These are phyloP conservation scores for Leptinotarsa tumamoca DNA, from an alignment of 2,888 invertebrate species.

Conservation along the genomic window DNA sequence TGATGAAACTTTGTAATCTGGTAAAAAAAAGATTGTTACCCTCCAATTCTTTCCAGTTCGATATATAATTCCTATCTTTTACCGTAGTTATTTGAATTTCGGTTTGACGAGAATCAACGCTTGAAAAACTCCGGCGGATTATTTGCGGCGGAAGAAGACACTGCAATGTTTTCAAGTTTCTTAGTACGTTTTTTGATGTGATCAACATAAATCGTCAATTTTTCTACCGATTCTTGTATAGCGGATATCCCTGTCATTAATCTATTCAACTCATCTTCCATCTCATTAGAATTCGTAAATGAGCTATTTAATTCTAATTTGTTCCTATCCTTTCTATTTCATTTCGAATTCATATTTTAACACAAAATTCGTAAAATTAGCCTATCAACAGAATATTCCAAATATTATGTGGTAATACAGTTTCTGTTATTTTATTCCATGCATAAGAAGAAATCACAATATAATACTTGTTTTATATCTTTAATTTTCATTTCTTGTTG, in stretches of 20 bases:
- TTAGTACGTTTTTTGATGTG: not conserved
- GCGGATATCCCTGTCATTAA: not conserved
- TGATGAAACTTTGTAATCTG: conserved; percentile 23
- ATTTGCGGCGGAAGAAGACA: not conserved
- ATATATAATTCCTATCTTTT: conserved; percentile 20
- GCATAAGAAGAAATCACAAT: too few species aligned
- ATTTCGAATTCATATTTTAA: too few species aligned
- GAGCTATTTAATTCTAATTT: too few species aligned
- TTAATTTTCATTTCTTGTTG: too few species aligned
- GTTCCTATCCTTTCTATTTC: too few species aligned
- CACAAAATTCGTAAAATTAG: too few species aligned
- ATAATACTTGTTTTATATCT: too few species aligned
- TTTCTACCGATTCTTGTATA: not conserved
- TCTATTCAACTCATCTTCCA: not conserved
- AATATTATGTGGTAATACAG: too few species aligned
- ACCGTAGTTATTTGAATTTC: not conserved
- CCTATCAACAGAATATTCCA: too few species aligned
- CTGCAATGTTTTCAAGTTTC: not conserved
- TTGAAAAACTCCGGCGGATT: not conserved
- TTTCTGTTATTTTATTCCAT: too few species aligned
- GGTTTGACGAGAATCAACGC: not conserved
- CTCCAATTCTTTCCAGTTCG: conserved; percentile 30
- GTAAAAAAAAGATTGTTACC: conserved; percentile 24
- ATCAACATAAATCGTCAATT: not conserved
- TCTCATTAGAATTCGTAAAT: not conserved